A percentile compares a stretch with the other conserved stretches of the same genome.
Evolutionary conservation across 2,113 vertebrate genomes (phyloP).

Genomic region (Halcyon senegalensis): DNA sequence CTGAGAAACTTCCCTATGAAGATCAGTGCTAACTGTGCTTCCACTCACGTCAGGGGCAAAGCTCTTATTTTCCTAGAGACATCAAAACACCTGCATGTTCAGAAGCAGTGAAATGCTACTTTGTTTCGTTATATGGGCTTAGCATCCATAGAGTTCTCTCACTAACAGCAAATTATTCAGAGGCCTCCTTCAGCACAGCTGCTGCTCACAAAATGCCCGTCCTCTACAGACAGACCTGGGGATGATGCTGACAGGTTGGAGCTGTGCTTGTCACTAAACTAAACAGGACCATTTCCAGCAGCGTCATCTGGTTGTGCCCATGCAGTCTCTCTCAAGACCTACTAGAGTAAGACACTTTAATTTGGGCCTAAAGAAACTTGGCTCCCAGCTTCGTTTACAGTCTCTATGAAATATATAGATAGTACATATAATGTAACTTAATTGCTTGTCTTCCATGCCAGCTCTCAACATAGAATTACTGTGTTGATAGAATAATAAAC

Average conservation of each 20-base stretch:
- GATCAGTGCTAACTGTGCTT: neutral
- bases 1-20: neutral
- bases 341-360: neutral
- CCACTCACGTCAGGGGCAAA: neutral
- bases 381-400: neutral
- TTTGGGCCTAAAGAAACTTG: neutral
- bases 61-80: neutral
- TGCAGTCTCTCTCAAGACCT: neutral
- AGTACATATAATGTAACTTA: neutral
- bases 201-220: neutral
- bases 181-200: neutral
- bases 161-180: neutral
- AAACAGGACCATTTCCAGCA: neutral
- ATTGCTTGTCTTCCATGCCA: neutral
- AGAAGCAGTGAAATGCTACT: neutral
- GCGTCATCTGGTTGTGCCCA: neutral
- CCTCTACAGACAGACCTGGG: neutral
- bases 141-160: neutral
- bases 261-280: neutral
- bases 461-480: conserved; percentile 17
- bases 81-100: neutral
- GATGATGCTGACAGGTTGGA: neutral
- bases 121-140: neutral
- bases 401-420: neutral
- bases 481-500: conserved; percentile 62